These are phyloP conservation scores for Myiothlypis coronata DNA, from an alignment of 2,797 vertebrate genomes.

Conservation along the genomic window DNA sequence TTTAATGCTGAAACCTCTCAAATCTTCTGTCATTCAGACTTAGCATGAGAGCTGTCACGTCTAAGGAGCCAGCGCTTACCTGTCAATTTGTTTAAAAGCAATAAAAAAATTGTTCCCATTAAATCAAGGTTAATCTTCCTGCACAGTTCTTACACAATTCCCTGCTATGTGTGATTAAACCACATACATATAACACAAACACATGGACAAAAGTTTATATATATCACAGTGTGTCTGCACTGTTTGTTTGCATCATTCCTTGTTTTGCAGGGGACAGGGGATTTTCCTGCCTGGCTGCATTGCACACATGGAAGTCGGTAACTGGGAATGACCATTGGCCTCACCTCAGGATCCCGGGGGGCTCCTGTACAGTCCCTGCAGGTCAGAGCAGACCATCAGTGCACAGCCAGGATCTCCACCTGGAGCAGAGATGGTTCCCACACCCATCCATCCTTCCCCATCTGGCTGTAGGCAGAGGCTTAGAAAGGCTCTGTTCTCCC, in stretches of 20 bases:
- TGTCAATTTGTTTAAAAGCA: constrained; percentile 58
- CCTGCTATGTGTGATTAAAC: not conserved
- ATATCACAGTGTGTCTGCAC: not conserved
- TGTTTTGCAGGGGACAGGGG: not conserved
- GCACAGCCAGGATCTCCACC: not conserved
- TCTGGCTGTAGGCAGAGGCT: not conserved
- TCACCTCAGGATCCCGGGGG: not conserved
- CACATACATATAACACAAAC: not conserved
- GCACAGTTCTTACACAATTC: not conserved
- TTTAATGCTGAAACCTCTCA: constrained; percentile 9
- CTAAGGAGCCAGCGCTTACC: not conserved
- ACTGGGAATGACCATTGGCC: not conserved
- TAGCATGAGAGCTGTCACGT: not conserved
- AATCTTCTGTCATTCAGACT: constrained; percentile 53
- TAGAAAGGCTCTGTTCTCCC: not conserved
- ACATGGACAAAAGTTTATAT: not conserved
- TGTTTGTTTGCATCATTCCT: not conserved
- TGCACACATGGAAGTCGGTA: not conserved
- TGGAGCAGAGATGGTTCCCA: fast-evolving
- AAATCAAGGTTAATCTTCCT: constrained; percentile 47
- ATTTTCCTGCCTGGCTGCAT: not conserved
- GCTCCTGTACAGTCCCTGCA: not conserved
- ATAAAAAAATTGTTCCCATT: constrained; percentile 27
- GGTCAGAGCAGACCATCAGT: fast-evolving
- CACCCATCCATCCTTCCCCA: not conserved